Conservation (phyloP, 2,113 vertebrate species). For the Mustelus asterias region DNA sequence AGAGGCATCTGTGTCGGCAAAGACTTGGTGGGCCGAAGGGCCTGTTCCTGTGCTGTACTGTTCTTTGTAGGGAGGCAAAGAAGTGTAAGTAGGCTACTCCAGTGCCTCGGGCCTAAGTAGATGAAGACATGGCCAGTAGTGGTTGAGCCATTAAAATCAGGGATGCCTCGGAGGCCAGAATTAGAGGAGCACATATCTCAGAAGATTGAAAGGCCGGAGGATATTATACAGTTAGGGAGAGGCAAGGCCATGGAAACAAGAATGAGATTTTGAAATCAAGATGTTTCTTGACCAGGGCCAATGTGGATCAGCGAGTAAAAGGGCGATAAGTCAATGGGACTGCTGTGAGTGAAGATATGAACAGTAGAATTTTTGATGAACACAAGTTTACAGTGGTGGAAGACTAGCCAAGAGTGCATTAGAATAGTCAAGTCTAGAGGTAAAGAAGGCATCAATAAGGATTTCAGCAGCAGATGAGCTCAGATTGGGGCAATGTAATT, state of each 20-base stretch:
- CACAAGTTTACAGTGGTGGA: background rate
- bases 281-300: background rate
- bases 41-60: too few relatives aligned
- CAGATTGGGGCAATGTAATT: background rate
- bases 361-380: background rate
- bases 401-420: background rate
- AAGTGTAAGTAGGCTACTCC: background rate
- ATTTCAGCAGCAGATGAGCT: background rate
- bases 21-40: too few relatives aligned
- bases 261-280: background rate
- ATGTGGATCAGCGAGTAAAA: background rate
- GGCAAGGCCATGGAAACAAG: background rate
- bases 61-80: too few relatives aligned
- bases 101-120: background rate
- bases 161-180: background rate
- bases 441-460: background rate
- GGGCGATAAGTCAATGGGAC: background rate
- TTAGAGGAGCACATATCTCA: background rate
- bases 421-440: background rate
- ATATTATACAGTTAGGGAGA: background rate
- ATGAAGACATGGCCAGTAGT: background rate
- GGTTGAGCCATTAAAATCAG: background rate
- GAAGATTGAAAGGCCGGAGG: background rate
- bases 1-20: too few relatives aligned
- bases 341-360: background rate